Conservation (phyloP, 2,113 vertebrate species). For the Archocentrus centrarchus region DNA sequence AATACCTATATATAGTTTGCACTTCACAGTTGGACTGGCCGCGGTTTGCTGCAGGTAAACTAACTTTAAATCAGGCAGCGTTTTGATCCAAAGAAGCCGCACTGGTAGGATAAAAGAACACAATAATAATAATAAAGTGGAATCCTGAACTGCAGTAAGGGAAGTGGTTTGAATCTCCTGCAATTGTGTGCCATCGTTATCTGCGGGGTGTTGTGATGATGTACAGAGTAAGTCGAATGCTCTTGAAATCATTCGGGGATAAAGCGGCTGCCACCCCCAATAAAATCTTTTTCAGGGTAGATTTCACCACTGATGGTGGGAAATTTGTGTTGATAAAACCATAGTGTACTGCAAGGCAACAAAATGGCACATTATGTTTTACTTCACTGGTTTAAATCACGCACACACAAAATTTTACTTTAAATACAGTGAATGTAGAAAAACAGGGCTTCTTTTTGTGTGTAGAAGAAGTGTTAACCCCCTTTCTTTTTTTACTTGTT, state of each 20-base stretch:
- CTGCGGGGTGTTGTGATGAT: constrained; percentile 25
- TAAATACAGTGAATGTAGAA: neutral
- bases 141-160: constrained; percentile 1
- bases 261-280: constrained; percentile 23
- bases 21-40: constrained; percentile 3
- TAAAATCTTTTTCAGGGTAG: constrained; percentile 53
- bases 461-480: neutral
- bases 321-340: constrained; percentile 55
- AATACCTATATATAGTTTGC: neutral
- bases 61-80: constrained; percentile 6
- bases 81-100: neutral
- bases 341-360: constrained; percentile 18
- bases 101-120: neutral
- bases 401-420: neutral
- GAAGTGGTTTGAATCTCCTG: constrained; percentile 20
- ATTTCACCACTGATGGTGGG: constrained; percentile 52
- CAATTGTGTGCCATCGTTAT: constrained; percentile 15
- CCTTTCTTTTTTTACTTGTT: too few relatives aligned
- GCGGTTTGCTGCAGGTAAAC: neutral
- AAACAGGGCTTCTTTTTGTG: neutral
- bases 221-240: constrained; percentile 39
- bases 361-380: constrained; percentile 42
- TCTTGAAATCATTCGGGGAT: constrained; percentile 40
- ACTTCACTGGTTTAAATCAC: constrained; percentile 4
- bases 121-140: neutral